Base-by-base conservation (phyloP, 1,140 invertebrate species). In the Nasonia longicornis region DNA sequence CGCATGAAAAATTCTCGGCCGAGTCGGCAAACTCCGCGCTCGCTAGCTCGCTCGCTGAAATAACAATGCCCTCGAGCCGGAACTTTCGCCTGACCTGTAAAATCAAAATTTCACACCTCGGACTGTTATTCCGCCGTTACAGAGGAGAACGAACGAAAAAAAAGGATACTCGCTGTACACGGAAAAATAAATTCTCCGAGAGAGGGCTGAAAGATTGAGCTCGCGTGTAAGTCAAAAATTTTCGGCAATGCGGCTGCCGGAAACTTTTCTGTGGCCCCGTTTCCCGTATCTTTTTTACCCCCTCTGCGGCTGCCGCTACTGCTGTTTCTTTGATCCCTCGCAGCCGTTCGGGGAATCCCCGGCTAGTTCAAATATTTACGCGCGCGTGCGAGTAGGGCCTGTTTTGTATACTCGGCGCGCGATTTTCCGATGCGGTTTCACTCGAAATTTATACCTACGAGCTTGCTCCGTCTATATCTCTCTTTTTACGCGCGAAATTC, bases 321-420 rank as follows among this genome's bases (percentile, higher is more conserved):
- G 20, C 20, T 58, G 52, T 58, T 58, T 58, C 52, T 58, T 58
- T 58, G 52, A 58, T n/a, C 52, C 20, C 14, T 58, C 4, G 66
- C 16, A 16, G 26, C 20, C 66, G 16, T 14, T 31, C 66, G 66
- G 66, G 66, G 66, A 67, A 29, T 29, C 22, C 26, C 66, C 66
- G 66, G 20, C 66, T 31, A 16, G 22, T 67, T 67, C 7, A 67
- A 67, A 67, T 67, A 67, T 67, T 67, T 67, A 67, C 26, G 11
- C 11, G 22, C 26, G 45, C 45, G 52, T 4, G 52, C 52, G 20
- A 20, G 52, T 58, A 20, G 52, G 20, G 16, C 52, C 16, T 58
- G 52, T 58, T 58, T 58, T 58, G 16, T 58, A n/a, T 16, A 58
- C 1, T 20, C 52, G 20, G 16, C 52, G 6, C 52, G 52, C 52